Conservation (phyloP, 1,140 invertebrate genomes). For the Achroia grisella region DNA sequence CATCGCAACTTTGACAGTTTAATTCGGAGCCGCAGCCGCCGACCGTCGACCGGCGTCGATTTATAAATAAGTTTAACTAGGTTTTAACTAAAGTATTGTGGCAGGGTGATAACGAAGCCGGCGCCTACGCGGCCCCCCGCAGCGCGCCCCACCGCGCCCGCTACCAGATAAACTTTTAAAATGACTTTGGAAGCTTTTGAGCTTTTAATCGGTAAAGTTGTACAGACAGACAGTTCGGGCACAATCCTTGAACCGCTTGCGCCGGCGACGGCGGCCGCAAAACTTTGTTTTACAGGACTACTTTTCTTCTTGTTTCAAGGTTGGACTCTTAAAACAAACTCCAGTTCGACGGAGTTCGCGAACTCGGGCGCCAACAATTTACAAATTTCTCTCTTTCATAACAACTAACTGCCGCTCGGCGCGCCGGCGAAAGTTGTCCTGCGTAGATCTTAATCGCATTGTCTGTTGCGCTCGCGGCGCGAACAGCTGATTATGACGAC, state of each 20-base stretch:
- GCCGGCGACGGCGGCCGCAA: conserved; percentile 73
- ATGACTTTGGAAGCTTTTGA: conserved; percentile 76
- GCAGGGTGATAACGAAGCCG: conserved; percentile 63
- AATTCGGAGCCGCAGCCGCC: conserved; percentile 50
- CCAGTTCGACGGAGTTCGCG: conserved; percentile 73
- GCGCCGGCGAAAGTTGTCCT: conserved; percentile 71
- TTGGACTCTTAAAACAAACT: conserved; percentile 76
- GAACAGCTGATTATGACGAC: conserved; percentile 66
- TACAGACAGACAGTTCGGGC: conserved; percentile 74
- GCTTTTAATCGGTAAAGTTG: conserved; percentile 76
- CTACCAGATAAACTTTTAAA: conserved; percentile 75
- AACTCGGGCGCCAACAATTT: conserved; percentile 75
- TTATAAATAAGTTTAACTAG: conserved; percentile 71
- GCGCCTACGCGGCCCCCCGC: conserved; percentile 42
- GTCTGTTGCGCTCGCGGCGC: conserved; percentile 68
- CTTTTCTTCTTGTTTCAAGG: conserved; percentile 76
- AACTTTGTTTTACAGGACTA: conserved; percentile 76
- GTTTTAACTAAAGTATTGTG: conserved; percentile 66
- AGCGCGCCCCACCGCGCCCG: conserved; percentile 32
- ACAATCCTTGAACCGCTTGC: conserved; percentile 75
- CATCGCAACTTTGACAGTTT: conserved; percentile 58
- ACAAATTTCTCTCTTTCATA: conserved; percentile 76
- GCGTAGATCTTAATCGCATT: conserved; percentile 72
- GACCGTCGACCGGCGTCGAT: conserved; percentile 34
- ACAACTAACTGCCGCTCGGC: conserved; percentile 74